These are phyloP conservation scores for Tupiocoris notatus DNA, from an alignment of 2,888 invertebrate species.

Conservation along the genomic window DNA sequence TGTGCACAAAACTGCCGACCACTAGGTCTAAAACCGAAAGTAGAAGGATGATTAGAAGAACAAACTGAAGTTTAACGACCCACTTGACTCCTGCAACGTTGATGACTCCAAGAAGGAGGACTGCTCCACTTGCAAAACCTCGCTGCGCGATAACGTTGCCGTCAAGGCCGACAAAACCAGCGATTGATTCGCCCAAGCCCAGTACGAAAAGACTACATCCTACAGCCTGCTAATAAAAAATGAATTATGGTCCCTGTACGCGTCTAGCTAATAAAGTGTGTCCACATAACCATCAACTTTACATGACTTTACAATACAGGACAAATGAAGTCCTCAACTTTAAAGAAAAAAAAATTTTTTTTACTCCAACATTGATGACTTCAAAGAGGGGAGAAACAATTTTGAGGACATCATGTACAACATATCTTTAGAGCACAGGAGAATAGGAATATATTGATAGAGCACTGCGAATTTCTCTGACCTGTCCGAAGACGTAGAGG, in stretches of 20 bases:
- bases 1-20: conserved; percentile 84
- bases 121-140: conserved; percentile 83
- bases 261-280: no score
- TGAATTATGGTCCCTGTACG: no score
- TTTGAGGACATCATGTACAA: no score
- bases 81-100: conserved; percentile 97
- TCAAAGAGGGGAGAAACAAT: no score
- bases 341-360: neutral
- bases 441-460: neutral
- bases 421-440: neutral
- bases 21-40: conserved; percentile 90
- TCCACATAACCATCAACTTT: no score
- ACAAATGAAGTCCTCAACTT: neutral
- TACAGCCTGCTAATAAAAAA: no score
- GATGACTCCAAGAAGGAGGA: conserved; percentile 80
- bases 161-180: conserved; percentile 71
- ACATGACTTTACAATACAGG: no score
- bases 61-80: conserved; percentile 93
- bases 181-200: conserved; percentile 96
- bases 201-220: conserved; percentile 94
- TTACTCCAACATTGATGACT: no score
- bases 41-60: conserved; percentile 78
- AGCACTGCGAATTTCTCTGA: conserved; percentile 52
- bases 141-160: conserved; percentile 78
- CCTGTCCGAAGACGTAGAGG: conserved; percentile 95